Base-by-base conservation (phyloP, 2,113 vertebrate species). In the Arothron firmamentum region DNA sequence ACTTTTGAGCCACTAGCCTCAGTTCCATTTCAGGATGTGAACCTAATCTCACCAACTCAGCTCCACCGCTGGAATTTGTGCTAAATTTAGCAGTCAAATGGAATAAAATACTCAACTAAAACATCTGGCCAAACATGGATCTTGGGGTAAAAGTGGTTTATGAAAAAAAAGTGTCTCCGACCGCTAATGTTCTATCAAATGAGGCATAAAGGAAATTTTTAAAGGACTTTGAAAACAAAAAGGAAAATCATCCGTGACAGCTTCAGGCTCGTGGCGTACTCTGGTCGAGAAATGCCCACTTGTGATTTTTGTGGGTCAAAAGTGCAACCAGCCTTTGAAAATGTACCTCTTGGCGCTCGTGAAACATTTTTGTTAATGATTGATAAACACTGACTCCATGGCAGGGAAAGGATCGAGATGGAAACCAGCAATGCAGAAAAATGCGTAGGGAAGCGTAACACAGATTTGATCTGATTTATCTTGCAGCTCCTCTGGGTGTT, bases 391-490 rank as follows among this genome's bases (percentile, higher is more conserved):
- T 19, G 16, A 45, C 43, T 15, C 3, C 51, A 62, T 19, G n/a
- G 41, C 31, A 5, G 12, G 2, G 31, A 79, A 83, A 77, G 65
- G 15, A 4, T 43, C 42, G 15, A 43, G 42, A 43, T 15, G 3
- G 21, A 23, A 23, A 23, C 2, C 21, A 43, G 42, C 10, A 14
- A 12, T 43, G 15, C 11, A 43, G 45, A 59, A 65, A 70, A 47
- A 60, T 56, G 55, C 71, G 47, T 41, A 63, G 75, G 48, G 59
- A 77, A 47, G 14, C 50, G 20, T 8, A 34, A 59, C 59, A 60
- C 59, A 64, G 78, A 85, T 77, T 85, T 72, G 41, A 62, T 67
- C 59, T 54, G 51, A 80, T 73, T 72, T 49, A 55, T 77, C 75
- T 66, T 67, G 12, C 25, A 52, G 56, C 57, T 38, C 61, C 56